Base-by-base conservation (phyloP, 2,888 invertebrate genomes). In the Apodemia duryi region DNA sequence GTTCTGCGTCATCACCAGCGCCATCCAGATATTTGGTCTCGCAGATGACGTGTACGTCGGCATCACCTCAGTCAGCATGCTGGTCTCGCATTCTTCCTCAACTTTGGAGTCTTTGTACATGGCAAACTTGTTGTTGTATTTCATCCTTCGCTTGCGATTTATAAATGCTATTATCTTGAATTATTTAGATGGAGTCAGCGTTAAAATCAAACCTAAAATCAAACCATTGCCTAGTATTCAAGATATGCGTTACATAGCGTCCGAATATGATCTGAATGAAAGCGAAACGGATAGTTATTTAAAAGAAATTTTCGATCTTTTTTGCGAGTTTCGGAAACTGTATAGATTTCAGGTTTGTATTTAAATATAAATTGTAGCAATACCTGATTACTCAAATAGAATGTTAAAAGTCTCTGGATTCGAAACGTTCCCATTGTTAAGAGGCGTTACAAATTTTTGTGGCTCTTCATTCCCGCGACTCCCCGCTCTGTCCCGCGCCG, bases 261-360 rank as follows among this genome's bases (percentile, higher is more conserved):
- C 9, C 6, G 54, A 29, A 7, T 11, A 54, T 10, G 4, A 29
- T 29, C 29, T 54, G 28, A 54, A 1, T 10, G 29, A 29, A 9
- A 28, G 9, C 11, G 54, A 54, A 28, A 28, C 10, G 2, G 54
- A 54, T 54, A 10, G 9, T 2, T 54, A 54, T 54, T 29, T 54
- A 10, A 29, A 29, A 21, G 54, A 54, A 9, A 54, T 54, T 29
- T 54, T 54, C 54, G 1, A 9, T 54, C 29, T 54, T 9, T 54
- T 54, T 28, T 10, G 29, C 54, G 5, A 54, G 21, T 54, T 54
- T 54, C 54, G 29, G 10, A 21, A 54, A 28, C 54, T 54, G 28
- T 54, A 54, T 9, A 54, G 29, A 54, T 54, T 54, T 54, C 54
- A 54, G 54, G 54, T 54, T 9, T 54, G 54, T 54, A 54, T 54